These are phyloP conservation scores for Lophotis ruficrista DNA, from an alignment of 2,113 vertebrate species.

Conservation along the genomic window DNA sequence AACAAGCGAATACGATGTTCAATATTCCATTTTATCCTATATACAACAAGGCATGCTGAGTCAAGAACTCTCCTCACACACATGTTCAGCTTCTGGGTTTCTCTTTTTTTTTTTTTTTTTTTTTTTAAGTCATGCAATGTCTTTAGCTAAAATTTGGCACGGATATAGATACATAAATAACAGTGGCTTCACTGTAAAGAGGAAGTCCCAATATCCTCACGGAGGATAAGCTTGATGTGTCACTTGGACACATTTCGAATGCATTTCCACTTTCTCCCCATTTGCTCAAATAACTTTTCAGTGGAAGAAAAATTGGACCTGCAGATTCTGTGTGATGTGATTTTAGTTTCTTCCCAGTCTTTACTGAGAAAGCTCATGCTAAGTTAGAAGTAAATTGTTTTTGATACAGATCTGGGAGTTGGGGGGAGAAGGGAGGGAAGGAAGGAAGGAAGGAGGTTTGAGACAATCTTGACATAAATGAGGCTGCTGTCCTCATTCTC, in stretches of 20 bases:
- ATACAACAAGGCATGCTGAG: neutral
- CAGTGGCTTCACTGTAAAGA: constrained; percentile 5
- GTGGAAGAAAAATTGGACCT: constrained; percentile 26
- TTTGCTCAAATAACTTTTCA: constrained; percentile 55
- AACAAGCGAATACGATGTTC: neutral
- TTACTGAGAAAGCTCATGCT: constrained; percentile 8
- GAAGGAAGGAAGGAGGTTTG: neutral
- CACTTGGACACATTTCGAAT: constrained; percentile 31
- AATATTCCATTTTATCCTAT: constrained; percentile 2
- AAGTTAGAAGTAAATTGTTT: constrained; percentile 30
- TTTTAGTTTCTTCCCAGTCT: constrained; percentile 36
- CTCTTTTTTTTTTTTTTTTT: neutral
- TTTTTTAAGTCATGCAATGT: neutral
- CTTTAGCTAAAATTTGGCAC: constrained; percentile 51
- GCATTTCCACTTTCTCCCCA: constrained; percentile 44
- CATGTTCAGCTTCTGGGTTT: constrained; percentile 6
- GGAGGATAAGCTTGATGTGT: constrained; percentile 26
- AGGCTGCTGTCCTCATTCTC: constrained; percentile 12
- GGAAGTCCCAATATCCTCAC: constrained; percentile 22
- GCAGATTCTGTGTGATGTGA: constrained; percentile 35
- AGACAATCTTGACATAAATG: constrained; percentile 21
- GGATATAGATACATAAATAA: constrained; percentile 26
- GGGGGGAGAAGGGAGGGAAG: no score
- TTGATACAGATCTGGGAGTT: neutral
- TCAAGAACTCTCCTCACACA: neutral